Evolutionary conservation across 2,113 vertebrate genomes (phyloP), one percentile per base, ranked within the genome.

Genomic region (Oryzias melastigma): DNA sequence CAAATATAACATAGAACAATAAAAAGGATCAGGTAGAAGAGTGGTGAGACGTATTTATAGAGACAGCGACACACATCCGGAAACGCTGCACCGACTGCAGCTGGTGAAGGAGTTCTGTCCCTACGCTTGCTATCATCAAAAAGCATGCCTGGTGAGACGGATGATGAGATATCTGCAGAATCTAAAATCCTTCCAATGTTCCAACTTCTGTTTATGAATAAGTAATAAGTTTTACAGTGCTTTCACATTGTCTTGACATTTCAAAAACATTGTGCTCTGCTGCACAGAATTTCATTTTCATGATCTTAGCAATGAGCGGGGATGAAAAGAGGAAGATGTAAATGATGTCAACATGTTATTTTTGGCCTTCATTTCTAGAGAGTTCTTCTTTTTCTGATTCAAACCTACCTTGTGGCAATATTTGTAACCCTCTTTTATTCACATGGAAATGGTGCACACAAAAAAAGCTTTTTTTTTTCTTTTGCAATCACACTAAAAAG

Each of bases 131-230:
- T 68, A 58, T 66, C 55, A 78, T 48, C 53, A 47, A 43, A 44
- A 61, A 22, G 47, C 65, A 62, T 27, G 68, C 65, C 27, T 49
- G 42, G 5, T 27, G 24, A 70, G 75, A 71, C 73, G 67, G 64
- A 13, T 50, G 64, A 80, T 80, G 66, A 74, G 79, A 78, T 73
- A 68, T 76, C 43, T 49, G 41, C 64, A 66, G 63, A 80, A 80
- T 78, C 72, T 84, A 89, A 88, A 85, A 88, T 87, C 77, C 58
- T 87, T 88, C 82, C 78, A 83, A 25, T 90, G 87, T 89, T 87
- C 76, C 58, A 58, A 66, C 78, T 68, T 76, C 71, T 72, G 17
- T 61, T 58, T 20, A 64, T 90, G 47, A 84, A 88, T 90, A 84
- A 81, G 76, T 63, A 55, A 89, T 83, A 56, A 12, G 20, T 74